A percentile compares a stretch with the other conserved stretches of the same genome.
These are phyloP conservation scores for Hiodon tergisus DNA, from an alignment of 2,113 vertebrate species.

Conservation along the genomic window DNA sequence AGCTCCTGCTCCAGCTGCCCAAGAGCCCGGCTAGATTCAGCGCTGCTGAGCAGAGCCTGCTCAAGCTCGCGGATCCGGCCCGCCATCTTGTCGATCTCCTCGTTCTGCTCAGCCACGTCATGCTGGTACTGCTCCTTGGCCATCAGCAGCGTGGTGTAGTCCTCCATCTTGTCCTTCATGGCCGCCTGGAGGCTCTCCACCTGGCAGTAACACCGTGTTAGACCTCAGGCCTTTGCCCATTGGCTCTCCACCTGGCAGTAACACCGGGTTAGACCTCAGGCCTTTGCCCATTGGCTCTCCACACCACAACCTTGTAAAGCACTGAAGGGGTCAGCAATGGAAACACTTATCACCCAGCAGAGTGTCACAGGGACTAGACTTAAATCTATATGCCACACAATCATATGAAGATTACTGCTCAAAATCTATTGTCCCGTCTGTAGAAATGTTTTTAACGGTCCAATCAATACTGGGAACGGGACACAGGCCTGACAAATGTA, in stretches of 20 bases:
- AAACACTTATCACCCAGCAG: no score
- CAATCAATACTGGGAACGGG: no score
- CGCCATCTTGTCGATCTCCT: conserved; percentile 76
- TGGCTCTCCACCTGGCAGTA: no score
- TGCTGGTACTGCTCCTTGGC: conserved; percentile 73
- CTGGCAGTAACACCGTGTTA: conserved; percentile 48
- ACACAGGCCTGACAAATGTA: no score
- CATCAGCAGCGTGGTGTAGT: conserved; percentile 64
- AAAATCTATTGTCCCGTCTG: no score
- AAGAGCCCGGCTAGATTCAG: conserved; percentile 48
- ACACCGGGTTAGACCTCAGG: background rate
- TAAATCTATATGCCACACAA: no score
- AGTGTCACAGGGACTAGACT: no score
- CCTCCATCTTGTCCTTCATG: conserved; percentile 75
- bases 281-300: no score
- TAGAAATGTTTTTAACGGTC: no score
- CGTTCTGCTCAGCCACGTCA: conserved; percentile 67
- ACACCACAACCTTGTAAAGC: no score
- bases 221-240: background rate
- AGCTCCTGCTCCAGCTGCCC: conserved; percentile 73
- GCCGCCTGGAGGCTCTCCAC: conserved; percentile 77
- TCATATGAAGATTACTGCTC: no score
- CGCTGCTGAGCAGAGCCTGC: conserved; percentile 52
- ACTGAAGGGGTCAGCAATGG: background rate
- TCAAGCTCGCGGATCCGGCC: conserved; percentile 70